Evolutionary conservation across 2,797 vertebrate genomes (phyloP), one percentile per base, ranked within the genome.

Genomic region (Clarias platycephalus): DNA sequence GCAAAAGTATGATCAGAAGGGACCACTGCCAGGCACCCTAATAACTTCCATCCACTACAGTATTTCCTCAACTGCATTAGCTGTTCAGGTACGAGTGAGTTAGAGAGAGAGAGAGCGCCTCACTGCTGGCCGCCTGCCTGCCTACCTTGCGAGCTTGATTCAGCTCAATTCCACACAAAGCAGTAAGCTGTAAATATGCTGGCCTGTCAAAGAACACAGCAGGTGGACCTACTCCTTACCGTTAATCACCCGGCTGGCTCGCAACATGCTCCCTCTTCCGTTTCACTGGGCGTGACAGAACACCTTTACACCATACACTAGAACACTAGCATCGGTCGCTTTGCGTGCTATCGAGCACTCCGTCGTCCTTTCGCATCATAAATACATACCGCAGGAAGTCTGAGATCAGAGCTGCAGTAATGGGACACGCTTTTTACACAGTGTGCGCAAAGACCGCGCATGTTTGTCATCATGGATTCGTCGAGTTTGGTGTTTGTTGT

Each of bases 241-340:
- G 68, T 85, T 86, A 88, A 90, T 87, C 85, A 85, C 85, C 76
- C 83, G 83, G 79, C 80, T 64, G 81, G 77, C 86, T 86, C 83
- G 12, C 80, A 66, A 74, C 57, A 70, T 31, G 55, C 72, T 81
- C 58, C 66, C 78, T 85, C 63, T 84, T 74, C 72, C 84, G 2
- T 72, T 44, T 40, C 66, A 7, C 74, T 55, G 64, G 79, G 34
- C 31, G 76, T 66, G 57, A 82, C 84, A 83, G 72, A 80, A 82
- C 76, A 75, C 76, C 83, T 82, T 62, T 37, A 76, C 72, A 82
- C 80, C 64, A 49, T 62, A 60, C 18, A 62, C 80, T 18, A 34
- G 31, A 81, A 40, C 34, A 15, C 64, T 9, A 62, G 53, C 84
- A 60, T 58, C 49, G 9, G 78, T 22, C 31, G 40, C 49, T 26